Evolutionary conservation across 2,113 vertebrate genomes (phyloP).

Genomic region (Glareola pratincola): DNA sequence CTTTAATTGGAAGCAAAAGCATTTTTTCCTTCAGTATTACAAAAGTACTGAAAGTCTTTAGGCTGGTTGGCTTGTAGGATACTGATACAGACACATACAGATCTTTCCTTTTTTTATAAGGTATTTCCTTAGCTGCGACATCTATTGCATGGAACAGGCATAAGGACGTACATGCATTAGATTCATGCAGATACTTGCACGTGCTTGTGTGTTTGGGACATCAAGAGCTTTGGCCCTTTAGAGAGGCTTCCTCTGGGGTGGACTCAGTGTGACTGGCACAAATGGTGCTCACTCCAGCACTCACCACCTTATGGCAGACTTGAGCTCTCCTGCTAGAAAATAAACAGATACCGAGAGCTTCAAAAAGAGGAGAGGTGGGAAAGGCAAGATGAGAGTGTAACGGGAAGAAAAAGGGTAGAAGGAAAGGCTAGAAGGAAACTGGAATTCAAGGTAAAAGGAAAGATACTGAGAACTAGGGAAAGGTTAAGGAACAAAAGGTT

Average conservation of each 20-base stretch:
- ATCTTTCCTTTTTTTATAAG: neutral
- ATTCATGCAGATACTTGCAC: neutral
- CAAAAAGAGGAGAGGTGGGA: neutral
- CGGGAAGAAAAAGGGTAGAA: neutral
- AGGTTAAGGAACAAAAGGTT: neutral
- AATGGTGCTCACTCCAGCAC: neutral
- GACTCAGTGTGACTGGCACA: neutral
- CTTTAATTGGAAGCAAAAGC: neutral
- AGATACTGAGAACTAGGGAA: neutral
- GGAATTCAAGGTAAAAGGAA: neutral
- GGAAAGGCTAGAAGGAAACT: neutral
- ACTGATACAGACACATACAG: accelerated
- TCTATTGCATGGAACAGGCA: neutral
- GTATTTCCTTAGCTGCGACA: neutral
- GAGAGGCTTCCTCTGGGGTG: neutral
- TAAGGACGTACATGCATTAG: neutral
- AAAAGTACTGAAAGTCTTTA: neutral
- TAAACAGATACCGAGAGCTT: neutral
- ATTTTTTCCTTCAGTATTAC: neutral
- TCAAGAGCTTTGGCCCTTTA: neutral
- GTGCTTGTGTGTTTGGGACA: neutral
- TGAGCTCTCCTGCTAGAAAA: neutral
- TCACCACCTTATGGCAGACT: neutral
- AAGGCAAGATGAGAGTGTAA: neutral
- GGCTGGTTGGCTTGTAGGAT: neutral